These are phyloP conservation scores for Morpho helenor DNA, from an alignment of 2,888 invertebrate species.

Conservation along the genomic window DNA sequence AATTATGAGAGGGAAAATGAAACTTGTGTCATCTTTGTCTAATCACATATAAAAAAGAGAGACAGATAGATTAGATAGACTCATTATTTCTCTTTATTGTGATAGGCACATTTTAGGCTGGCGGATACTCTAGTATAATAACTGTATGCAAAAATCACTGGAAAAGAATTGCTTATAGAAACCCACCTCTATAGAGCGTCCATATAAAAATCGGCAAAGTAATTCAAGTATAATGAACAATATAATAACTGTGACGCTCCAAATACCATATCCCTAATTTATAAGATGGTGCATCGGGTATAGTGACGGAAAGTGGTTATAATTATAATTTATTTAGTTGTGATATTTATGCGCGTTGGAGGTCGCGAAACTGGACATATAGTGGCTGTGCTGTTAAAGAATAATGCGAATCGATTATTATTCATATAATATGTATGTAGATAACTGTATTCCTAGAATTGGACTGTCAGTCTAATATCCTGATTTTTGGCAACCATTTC, in stretches of 20 bases:
- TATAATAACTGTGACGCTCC: constrained; percentile 35
- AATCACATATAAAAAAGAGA: too few species aligned
- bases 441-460: too few species aligned
- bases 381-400: constrained; percentile 7
- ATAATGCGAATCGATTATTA: not conserved
- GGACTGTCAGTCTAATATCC: too few species aligned
- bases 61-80: too few species aligned
- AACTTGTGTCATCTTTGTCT: too few species aligned
- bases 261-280: constrained; percentile 65
- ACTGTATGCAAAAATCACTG: constrained; percentile 27
- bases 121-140: too few species aligned
- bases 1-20: too few species aligned
- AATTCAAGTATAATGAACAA: constrained; percentile 12
- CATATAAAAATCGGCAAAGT: constrained; percentile 28
- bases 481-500: too few species aligned
- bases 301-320: constrained; percentile 51
- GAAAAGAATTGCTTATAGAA: constrained; percentile 51
- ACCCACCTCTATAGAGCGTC: constrained; percentile 49
- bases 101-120: not conserved
- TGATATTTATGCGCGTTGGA: constrained; percentile 56
- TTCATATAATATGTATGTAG: too few species aligned
- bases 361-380: constrained; percentile 32
- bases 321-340: constrained; percentile 65
- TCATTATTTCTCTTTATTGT: too few species aligned
- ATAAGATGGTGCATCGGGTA: constrained; percentile 57